Conservation (phyloP, 2,888 invertebrate species). For the Amphipoea lucens region DNA sequence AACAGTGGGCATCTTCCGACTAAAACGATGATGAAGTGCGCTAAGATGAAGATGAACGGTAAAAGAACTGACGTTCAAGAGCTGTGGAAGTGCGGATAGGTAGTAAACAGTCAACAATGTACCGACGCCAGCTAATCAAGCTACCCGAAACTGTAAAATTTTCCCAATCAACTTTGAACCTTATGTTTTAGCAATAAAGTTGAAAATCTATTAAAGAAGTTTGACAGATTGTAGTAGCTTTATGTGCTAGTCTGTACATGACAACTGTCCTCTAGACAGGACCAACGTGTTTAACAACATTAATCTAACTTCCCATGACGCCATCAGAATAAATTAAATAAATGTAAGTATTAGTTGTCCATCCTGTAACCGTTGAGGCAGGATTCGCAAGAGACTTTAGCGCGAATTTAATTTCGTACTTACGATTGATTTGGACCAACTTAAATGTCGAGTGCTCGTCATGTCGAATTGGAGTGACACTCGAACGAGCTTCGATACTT, state of each 20-base stretch:
- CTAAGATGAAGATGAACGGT: not conserved
- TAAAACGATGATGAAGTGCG: not conserved
- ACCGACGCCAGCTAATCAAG: too few species aligned
- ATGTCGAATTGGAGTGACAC: conserved; percentile 60
- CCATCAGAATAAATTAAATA: conserved; percentile 22
- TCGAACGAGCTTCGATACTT: conserved; percentile 55
- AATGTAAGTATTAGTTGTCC: conserved; percentile 8
- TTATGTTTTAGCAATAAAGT: too few species aligned
- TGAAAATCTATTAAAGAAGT: too few species aligned
- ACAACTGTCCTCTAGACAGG: not conserved
- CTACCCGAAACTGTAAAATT: too few species aligned
- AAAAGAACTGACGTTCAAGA: not conserved
- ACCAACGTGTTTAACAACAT: not conserved
- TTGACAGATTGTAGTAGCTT: too few species aligned
- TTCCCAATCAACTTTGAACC: too few species aligned
- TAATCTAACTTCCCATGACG: not conserved
- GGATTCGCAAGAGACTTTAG: conserved; percentile 37
- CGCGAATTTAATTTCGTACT: conserved; percentile 60
- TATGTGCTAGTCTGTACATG: too few species aligned
- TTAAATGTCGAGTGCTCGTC: conserved; percentile 55
- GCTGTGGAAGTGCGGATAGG: not conserved
- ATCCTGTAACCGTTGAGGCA: conserved; percentile 26
- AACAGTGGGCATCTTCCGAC: not conserved
- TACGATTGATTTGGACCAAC: conserved; percentile 61
- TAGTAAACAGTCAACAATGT: not conserved